These are phyloP conservation scores for Paraplagusia blochii DNA, from an alignment of 2,113 vertebrate genomes.

Conservation along the genomic window DNA sequence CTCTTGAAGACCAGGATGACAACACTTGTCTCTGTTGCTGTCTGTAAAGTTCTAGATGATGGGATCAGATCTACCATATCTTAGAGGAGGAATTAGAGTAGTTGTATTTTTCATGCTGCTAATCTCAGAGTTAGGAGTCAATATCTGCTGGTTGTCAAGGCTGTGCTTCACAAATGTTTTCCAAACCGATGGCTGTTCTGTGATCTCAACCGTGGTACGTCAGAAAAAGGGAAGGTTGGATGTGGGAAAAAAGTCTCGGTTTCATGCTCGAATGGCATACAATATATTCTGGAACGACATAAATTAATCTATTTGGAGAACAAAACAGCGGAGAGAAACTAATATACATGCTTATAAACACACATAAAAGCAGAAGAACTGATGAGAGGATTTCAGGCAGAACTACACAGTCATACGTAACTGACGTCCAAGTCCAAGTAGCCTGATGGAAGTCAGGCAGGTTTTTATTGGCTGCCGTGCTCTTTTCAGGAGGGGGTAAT, in stretches of 20 bases:
- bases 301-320: slow-evolving; percentile 22
- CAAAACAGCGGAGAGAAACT: slow-evolving; percentile 28
- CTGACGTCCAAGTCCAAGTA: slow-evolving; percentile 57
- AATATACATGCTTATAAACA: slow-evolving; percentile 27
- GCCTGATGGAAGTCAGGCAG: slow-evolving; percentile 72
- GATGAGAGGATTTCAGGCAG: slow-evolving; percentile 43
- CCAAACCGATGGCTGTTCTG: slow-evolving; percentile 12
- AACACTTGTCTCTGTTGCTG: slow-evolving; percentile 47
- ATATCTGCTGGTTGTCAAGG: slow-evolving; percentile 14
- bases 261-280: slow-evolving; percentile 30
- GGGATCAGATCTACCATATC: slow-evolving; percentile 53
- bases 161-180: slow-evolving; percentile 5
- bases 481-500: slow-evolving; percentile 68
- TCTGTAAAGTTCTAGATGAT: slow-evolving; percentile 52
- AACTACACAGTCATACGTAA: slow-evolving; percentile 45
- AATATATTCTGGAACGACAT: slow-evolving; percentile 16
- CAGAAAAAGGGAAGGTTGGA: slow-evolving; percentile 3
- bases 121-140: slow-evolving; percentile 23
- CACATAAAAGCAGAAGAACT: slow-evolving; percentile 21
- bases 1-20: slow-evolving; percentile 44
- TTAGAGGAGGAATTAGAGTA: slow-evolving; percentile 12
- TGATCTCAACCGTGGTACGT: slow-evolving; percentile 22
- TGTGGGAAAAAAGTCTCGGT: slow-evolving; percentile 11
- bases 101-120: slow-evolving; percentile 10
- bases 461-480: slow-evolving; percentile 71